phyloP scores from a whole-genome alignment of 1,140 invertebrate species.

The Stenopsyche tienmushanensis region DNA sequence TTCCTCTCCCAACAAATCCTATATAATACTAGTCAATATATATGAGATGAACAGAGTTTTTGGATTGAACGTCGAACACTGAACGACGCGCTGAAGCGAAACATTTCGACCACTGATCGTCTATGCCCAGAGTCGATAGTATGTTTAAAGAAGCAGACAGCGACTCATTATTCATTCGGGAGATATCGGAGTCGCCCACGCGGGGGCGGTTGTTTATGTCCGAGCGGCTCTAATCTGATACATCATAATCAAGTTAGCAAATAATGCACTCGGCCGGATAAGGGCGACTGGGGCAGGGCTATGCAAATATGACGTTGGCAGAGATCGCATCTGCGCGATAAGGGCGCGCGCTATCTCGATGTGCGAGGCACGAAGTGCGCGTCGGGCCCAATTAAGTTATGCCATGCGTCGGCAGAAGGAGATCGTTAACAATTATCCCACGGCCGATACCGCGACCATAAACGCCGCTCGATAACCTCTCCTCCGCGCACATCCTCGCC shows the following conservation, averaged over 20 bases:
- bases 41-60: too few relatives aligned
- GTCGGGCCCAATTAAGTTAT: conserved; percentile 40
- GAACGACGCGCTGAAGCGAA: not conserved
- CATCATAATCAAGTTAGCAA: conserved; percentile 35
- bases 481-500: not conserved
- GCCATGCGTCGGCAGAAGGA: conserved; percentile 27
- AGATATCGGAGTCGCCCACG: conserved; percentile 25
- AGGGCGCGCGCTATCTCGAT: not conserved
- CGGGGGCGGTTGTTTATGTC: conserved; percentile 38
- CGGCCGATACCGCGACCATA: conserved; percentile 16
- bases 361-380: conserved; percentile 33
- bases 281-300: not conserved
- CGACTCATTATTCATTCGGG: conserved; percentile 29
- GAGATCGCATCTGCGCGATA: not conserved
- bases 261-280: not conserved
- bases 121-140: not conserved
- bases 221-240: conserved; percentile 30
- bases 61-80: too few relatives aligned
- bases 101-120: not conserved
- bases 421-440: conserved; percentile 34
- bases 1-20: too few relatives aligned
- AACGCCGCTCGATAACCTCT: conserved; percentile 17
- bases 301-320: not conserved
- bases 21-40: too few relatives aligned
- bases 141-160: not conserved